Conservation (phyloP, 2,797 vertebrate species). For the Morelia viridis region DNA sequence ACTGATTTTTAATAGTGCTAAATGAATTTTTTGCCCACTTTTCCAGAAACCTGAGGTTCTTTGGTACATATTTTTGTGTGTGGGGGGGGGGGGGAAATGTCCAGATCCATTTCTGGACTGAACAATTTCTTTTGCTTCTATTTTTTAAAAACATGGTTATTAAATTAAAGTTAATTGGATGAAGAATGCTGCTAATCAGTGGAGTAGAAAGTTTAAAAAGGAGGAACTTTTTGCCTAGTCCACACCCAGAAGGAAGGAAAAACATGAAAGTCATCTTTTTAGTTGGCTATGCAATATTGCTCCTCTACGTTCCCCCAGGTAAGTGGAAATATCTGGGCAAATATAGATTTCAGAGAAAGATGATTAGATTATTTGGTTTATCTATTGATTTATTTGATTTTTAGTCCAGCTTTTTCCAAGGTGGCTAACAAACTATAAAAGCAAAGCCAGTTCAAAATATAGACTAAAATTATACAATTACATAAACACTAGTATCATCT, state of each 20-base stretch:
- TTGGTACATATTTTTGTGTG: neutral
- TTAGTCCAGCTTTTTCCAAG: neutral
- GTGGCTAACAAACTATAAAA: neutral
- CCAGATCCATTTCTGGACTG: neutral
- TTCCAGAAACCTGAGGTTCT: neutral
- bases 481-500: no score
- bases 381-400: neutral
- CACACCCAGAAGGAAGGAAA: neutral
- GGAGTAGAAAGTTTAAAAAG: neutral
- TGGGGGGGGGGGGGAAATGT: no score
- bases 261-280: slow-evolving; percentile 1
- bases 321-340: neutral
- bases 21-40: neutral
- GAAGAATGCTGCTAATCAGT: slow-evolving; percentile 8
- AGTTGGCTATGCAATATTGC: neutral
- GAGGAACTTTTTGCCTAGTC: neutral
- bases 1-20: neutral
- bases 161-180: slow-evolving; percentile 22
- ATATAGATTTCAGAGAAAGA: neutral
- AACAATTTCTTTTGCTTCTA: neutral
- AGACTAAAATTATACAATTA: neutral
- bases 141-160: neutral
- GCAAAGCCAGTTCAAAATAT: neutral
- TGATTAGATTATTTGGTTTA: neutral
- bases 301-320: slow-evolving; percentile 8